phyloP scores from a whole-genome alignment of 2,888 invertebrate species.

The Limnephilus rhombicus region DNA sequence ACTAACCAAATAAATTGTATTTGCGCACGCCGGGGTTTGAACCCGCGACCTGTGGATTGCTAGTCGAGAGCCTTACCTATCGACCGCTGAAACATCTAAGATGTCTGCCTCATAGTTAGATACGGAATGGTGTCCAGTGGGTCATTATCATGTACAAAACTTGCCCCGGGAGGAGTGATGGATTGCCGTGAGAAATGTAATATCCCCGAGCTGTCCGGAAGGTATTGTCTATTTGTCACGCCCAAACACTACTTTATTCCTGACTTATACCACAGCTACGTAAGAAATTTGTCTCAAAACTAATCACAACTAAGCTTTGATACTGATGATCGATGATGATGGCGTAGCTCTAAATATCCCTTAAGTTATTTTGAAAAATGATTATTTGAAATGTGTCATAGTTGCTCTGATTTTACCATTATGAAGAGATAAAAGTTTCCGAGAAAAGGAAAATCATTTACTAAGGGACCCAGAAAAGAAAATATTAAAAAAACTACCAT shows the following conservation, averaged over 20 bases:
- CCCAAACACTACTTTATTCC: constrained; percentile 15
- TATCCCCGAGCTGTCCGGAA: constrained; percentile 34
- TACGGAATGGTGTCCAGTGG: background rate
- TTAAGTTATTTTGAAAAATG: background rate
- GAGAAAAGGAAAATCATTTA: background rate
- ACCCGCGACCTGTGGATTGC: no score
- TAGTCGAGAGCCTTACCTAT: no score
- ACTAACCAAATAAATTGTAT: no score
- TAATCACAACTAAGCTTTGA: background rate
- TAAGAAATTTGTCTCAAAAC: constrained; percentile 19
- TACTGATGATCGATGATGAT: background rate
- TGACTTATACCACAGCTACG: background rate
- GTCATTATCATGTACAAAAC: constrained; percentile 38
- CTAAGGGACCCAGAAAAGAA: background rate
- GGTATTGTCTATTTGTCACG: constrained; percentile 34
- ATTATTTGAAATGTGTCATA: background rate
- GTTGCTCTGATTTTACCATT: background rate
- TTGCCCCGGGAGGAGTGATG: constrained; percentile 47
- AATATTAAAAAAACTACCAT: background rate
- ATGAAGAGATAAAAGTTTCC: no score
- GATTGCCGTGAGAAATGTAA: constrained; percentile 56
- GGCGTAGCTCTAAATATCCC: background rate
- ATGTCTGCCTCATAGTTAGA: background rate
- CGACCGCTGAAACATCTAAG: background rate
- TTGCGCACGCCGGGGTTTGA: no score